These are phyloP conservation scores for Eupithecia centaureata DNA, from an alignment of 2,888 invertebrate species.

Conservation along the genomic window DNA sequence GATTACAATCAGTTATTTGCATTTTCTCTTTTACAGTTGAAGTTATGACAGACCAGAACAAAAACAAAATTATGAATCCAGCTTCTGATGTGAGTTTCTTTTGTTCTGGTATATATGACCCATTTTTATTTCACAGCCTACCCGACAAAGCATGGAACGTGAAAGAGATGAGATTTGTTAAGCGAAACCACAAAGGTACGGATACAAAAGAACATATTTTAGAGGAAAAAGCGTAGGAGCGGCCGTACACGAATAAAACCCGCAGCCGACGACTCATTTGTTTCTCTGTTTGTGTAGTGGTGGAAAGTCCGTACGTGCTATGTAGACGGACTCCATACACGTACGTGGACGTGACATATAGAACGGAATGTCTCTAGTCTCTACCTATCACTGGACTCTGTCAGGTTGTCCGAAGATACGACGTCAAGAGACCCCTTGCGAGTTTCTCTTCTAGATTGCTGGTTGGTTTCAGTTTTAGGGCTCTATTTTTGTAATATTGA, in stretches of 20 bases:
- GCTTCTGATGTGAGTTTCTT: neutral
- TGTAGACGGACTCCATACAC: conserved; percentile 61
- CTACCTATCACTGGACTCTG: neutral
- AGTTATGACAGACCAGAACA: neutral
- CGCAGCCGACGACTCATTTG: conserved; percentile 56
- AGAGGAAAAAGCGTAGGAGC: conserved; percentile 28
- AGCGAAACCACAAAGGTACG: conserved; percentile 11
- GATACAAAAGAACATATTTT: conserved; percentile 32
- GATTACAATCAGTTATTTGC: conserved; percentile 13
- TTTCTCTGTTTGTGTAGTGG: conserved; percentile 56
- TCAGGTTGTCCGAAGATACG: conserved; percentile 2
- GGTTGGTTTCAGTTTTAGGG: neutral
- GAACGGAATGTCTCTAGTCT: conserved; percentile 57
- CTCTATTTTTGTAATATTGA: neutral
- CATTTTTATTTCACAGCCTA: neutral
- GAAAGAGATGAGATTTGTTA: conserved; percentile 4
- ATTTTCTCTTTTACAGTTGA: conserved; percentile 3
- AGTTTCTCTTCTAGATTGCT: neutral
- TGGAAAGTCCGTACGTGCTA: conserved; percentile 73
- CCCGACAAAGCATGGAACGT: conserved; percentile 12
- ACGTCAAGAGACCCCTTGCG: neutral
- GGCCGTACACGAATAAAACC: conserved; percentile 47
- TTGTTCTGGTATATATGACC: neutral
- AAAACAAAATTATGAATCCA: neutral
- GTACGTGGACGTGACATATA: conserved; percentile 73